A percentile compares a stretch with the other conserved stretches of the same genome.
phyloP scores from a whole-genome alignment of 1,140 invertebrate genomes.

The Triops longicaudatus region DNA sequence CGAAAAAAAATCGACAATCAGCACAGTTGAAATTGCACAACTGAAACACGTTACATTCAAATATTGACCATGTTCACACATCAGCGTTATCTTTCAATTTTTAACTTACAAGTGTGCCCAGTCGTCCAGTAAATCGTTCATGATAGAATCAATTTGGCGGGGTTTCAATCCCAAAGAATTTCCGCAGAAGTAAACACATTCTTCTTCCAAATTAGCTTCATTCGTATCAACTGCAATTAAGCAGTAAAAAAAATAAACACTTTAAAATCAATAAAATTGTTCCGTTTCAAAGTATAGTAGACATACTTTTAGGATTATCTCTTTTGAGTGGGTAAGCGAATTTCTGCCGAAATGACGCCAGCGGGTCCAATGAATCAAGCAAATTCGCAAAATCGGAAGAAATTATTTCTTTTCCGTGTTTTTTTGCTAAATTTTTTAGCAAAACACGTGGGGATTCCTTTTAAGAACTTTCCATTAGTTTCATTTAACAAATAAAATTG shows the following conservation, averaged over 20 bases:
- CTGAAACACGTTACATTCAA: too few relatives aligned
- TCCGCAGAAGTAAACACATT: slow-evolving; percentile 49
- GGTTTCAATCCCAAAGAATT: slow-evolving; percentile 50
- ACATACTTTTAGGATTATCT: slow-evolving; percentile 39
- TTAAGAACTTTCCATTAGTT: too few relatives aligned
- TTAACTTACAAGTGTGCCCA: slow-evolving; percentile 43
- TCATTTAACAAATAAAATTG: too few relatives aligned
- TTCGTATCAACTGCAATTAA: slow-evolving; percentile 35
- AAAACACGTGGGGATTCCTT: background rate
- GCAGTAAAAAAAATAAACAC: too few relatives aligned
- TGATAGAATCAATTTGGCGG: slow-evolving; percentile 37
- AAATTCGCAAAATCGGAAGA: slow-evolving; percentile 38
- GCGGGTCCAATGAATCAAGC: slow-evolving; percentile 41
- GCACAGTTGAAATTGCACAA: too few relatives aligned
- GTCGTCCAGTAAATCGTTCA: slow-evolving; percentile 41
- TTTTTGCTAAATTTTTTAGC: slow-evolving; percentile 11
- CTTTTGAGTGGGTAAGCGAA: slow-evolving; percentile 43
- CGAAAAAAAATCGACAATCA: too few relatives aligned
- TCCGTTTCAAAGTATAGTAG: too few relatives aligned
- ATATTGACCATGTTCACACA: too few relatives aligned
- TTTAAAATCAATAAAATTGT: background rate
- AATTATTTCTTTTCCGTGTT: slow-evolving; percentile 29
- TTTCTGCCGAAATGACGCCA: slow-evolving; percentile 37
- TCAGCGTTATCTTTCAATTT: background rate
- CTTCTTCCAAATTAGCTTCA: slow-evolving; percentile 40